Conservation (phyloP, 2,113 vertebrate species). For the Aphyosemion australe region DNA sequence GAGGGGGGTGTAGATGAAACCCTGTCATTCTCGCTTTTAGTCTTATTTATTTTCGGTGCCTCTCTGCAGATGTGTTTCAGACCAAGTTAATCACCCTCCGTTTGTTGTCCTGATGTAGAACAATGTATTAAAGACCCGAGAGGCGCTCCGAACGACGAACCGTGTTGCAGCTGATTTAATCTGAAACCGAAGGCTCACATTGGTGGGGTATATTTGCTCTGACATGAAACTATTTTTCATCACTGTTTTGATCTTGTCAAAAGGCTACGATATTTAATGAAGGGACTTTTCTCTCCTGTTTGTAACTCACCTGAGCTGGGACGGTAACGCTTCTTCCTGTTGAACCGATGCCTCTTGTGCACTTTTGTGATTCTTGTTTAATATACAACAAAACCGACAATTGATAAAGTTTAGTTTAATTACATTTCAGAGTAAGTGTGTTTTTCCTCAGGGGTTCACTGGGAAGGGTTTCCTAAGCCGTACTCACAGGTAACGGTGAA, state of each 20-base stretch:
- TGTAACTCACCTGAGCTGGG: slow-evolving; percentile 43
- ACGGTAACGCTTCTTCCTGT: slow-evolving; percentile 57
- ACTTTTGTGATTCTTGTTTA: slow-evolving; percentile 85
- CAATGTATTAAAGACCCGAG: slow-evolving; percentile 36
- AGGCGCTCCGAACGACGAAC: slow-evolving; percentile 23
- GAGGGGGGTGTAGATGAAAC: slow-evolving; percentile 9
- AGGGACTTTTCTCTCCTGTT: slow-evolving; percentile 37
- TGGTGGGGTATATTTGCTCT: slow-evolving; percentile 58
- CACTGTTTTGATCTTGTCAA: slow-evolving; percentile 64
- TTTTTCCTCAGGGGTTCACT: slow-evolving; percentile 13
- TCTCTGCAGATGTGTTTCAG: slow-evolving; percentile 49
- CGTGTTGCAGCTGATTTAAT: slow-evolving; percentile 18
- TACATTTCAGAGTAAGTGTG: slow-evolving; percentile 71
- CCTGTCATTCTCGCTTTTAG: slow-evolving; percentile 32
- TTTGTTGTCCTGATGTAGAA: slow-evolving; percentile 44
- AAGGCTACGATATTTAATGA: slow-evolving; percentile 69
- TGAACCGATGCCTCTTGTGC: slow-evolving; percentile 71
- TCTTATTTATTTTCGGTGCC: slow-evolving; percentile 73
- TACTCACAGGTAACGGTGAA: too few species aligned
- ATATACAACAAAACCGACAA: slow-evolving; percentile 85
- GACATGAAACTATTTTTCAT: slow-evolving; percentile 73
- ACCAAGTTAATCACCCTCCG: slow-evolving; percentile 38
- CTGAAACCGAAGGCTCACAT: slow-evolving; percentile 45
- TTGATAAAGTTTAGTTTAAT: slow-evolving; percentile 90
- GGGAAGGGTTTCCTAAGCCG: too few species aligned